Base-by-base conservation (phyloP, 2,797 vertebrate genomes). In the Pyrocephalus nanus region DNA sequence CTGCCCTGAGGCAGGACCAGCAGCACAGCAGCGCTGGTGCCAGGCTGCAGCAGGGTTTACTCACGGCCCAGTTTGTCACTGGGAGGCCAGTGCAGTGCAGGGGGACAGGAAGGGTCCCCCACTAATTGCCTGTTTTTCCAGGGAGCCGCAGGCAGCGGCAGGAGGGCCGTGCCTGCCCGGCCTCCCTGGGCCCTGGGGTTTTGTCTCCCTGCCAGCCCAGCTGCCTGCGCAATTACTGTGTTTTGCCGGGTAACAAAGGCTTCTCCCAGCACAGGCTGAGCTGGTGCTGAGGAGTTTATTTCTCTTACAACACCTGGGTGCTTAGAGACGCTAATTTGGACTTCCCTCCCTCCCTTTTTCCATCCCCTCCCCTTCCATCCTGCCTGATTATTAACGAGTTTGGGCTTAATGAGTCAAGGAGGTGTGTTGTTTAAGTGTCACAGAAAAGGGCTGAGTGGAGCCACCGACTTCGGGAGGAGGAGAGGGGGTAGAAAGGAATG, bases 251-350 rank as follows among this genome's bases (percentile, higher is more conserved):
- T 51, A 92, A 96, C 96, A 95, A 95, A 96, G 88, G 74, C 90
- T 95, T 92, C 94, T 95, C 90, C 88, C 94, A 34, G 74, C 95
- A 61, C 77, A 79, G 93, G 90, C 95, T 91, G 88, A 89, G 90
- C 88, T 86, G 90, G 92, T 94, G 90, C 79, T 23, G 90, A 65
- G 94, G 86, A 96, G 88, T 94, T 96, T 92, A 73, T 95, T 95
- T 96, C 84, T 92, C 95, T 97, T 95, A 95, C 96, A 95, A 96
- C 96, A 96, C 93, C 95, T 93, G 96, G 86, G 74, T 92, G 96
- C 95, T 95, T 85, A 95, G 90, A 94, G 91, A 96, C 61, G 80
- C 83, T 97, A 93, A 96, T 96, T 95, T 96, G 81, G 69, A 65
- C 45, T 82, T 90, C 94, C 80, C 79, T 79, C 94, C 94, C 92